Evolutionary conservation across 2,113 vertebrate species (phyloP), one percentile per base, ranked within the genome.

Genomic region (Gila orcuttii): DNA sequence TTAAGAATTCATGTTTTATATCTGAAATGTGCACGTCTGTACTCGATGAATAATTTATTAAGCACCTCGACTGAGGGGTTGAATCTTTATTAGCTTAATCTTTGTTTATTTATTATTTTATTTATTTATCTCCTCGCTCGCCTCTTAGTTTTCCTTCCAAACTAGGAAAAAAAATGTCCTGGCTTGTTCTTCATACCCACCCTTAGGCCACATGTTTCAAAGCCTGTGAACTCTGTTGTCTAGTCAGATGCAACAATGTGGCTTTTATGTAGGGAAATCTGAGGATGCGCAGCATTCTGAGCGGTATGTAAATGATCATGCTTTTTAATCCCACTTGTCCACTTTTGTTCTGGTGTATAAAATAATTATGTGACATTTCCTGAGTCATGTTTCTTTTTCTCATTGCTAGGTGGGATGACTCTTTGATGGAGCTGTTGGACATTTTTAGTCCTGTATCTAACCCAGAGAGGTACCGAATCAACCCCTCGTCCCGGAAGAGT

Each of bases 401-500:
- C 79, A 73, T 80, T 73, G 21, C 25, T 23, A 99, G 98, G 90
- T 95, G 94, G 0, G 93, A 97, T 87, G 89, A 95, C 2, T 96
- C 95, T 86, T 88, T 97, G 77, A 91, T 95, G 75, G 96, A 97
- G 80, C 90, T 98, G 89, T 90, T 97, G 89, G 95, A 96, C 78
- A 93, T 95, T 47, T 88, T 97, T 86, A 96, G 94, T 89, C 96
- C 95, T 0, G 17, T 93, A 12, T 91, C 94, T 36, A 87, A 90
- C 12, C 31, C 79, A 1, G 87, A 89, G 79, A 87, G 66, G 68
- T 80, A 62, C 87, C 91, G 83, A 74, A 39, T 25, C 75, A 80
- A 55, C 68, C 82, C 82, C 9, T 79, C 87, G 10, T 55, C 73
- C 57, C 87, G 28, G 57, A 90, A 87, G 84, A 69, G 85, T 69